phyloP scores from a whole-genome alignment of 2,113 vertebrate genomes.

The Dasyprocta punctata region DNA sequence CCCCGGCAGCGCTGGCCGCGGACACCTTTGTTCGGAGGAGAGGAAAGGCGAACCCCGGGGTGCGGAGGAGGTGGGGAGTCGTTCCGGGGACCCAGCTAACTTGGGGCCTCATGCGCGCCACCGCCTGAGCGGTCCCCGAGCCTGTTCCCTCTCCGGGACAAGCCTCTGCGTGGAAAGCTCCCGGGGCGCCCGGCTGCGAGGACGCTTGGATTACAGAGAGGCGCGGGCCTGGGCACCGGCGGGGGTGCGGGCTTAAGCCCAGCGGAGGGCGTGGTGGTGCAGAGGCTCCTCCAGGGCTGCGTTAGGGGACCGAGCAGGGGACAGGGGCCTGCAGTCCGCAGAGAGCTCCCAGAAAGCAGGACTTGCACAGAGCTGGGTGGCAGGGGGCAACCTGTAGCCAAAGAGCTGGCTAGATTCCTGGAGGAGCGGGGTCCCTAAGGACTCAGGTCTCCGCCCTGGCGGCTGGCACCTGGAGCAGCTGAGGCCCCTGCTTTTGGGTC shows the following conservation, averaged over 20 bases:
- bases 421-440: neutral
- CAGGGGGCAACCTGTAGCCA: neutral
- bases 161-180: neutral
- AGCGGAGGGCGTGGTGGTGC: neutral
- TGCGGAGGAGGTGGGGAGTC: neutral
- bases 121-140: neutral
- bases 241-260: neutral
- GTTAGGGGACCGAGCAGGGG: neutral
- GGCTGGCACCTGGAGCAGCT: neutral
- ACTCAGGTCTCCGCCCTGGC: neutral
- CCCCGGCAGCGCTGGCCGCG: neutral
- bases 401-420: neutral
- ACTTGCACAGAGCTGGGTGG: neutral
- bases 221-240: neutral
- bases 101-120: neutral
- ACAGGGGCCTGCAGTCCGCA: neutral
- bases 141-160: neutral
- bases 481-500: neutral
- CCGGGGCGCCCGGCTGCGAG: neutral
- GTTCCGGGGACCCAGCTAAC: neutral
- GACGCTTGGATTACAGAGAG: neutral
- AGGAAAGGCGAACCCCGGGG: neutral
- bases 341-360: neutral
- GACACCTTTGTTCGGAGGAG: constrained; percentile 68
- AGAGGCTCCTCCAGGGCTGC: neutral